Evolutionary conservation across 2,113 vertebrate genomes (phyloP).

Genomic region (Oreochromis aureus): DNA sequence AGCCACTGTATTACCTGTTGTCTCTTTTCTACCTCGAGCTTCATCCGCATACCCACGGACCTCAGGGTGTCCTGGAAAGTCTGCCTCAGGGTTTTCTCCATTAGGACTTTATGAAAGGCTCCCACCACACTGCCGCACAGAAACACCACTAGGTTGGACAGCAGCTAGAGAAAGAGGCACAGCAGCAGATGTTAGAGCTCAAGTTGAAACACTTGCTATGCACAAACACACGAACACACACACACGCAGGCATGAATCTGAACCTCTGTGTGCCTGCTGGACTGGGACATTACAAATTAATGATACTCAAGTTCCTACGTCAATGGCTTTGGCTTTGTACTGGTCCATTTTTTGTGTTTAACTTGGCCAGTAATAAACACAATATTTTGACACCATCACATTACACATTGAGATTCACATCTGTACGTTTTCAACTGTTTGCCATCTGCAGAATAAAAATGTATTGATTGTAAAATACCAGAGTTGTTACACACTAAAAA

Average conservation of each 20-base stretch:
- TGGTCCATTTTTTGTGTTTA: not conserved
- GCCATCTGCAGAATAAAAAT: not conserved
- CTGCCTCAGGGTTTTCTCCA: constrained; percentile 88
- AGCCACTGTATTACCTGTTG: constrained; percentile 76
- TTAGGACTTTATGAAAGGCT: constrained; percentile 90
- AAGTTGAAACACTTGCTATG: not conserved
- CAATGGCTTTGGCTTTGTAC: not conserved
- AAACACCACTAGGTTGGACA: constrained; percentile 85
- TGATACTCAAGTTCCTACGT: not conserved
- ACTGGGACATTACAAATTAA: not conserved
- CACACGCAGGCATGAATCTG: not conserved
- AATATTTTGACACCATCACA: not conserved
- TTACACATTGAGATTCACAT: not conserved
- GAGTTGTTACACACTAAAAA: not conserved
- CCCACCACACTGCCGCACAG: constrained; percentile 87
- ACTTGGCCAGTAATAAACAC: not conserved
- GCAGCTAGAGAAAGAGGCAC: constrained; percentile 69
- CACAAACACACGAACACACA: not conserved
- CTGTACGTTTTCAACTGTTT: not conserved
- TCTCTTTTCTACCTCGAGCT: constrained; percentile 92
- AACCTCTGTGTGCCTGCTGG: not conserved
- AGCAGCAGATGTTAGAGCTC: not conserved
- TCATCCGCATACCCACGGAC: constrained; percentile 88
- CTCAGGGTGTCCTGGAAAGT: constrained; percentile 87
- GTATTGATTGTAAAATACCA: not conserved